These are phyloP conservation scores for Pterostichus niger DNA, from an alignment of 2,888 invertebrate species.

Conservation along the genomic window DNA sequence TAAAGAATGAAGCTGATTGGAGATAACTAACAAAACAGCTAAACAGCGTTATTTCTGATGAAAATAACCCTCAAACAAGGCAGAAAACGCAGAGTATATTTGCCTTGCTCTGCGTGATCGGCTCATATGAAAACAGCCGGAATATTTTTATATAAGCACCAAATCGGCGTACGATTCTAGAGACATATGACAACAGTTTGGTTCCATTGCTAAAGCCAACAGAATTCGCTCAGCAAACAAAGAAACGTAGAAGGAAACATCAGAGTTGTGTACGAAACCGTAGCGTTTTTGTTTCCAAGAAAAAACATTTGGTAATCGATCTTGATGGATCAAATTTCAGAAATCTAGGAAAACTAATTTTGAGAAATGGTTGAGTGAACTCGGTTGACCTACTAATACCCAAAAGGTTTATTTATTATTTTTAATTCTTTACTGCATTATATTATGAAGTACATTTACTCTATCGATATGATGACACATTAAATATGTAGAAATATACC, in stretches of 20 bases:
- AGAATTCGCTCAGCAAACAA: conserved; percentile 26
- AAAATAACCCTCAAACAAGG: conserved; percentile 7
- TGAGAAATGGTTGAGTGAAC: conserved; percentile 4
- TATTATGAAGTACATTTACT: too few relatives aligned
- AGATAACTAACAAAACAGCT: conserved; percentile 25
- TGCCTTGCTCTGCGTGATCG: conserved; percentile 24
- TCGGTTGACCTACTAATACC: too few relatives aligned
- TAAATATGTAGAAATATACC: too few relatives aligned
- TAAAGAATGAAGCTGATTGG: conserved; percentile 23
- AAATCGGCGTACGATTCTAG: conserved; percentile 8
- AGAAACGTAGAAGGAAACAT: conserved; percentile 3
- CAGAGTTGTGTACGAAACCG: conserved; percentile 37
- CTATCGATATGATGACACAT: too few relatives aligned
- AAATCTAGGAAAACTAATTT: conserved; percentile 27
- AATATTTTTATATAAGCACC: conserved; percentile 42
- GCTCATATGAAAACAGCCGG: conserved; percentile 8
- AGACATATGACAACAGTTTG: conserved; percentile 42
- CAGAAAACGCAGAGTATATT: conserved; percentile 9
- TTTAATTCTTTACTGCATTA: too few relatives aligned
- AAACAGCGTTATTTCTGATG: conserved; percentile 18
- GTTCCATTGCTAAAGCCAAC: conserved; percentile 48
- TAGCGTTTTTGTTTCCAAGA: conserved; percentile 27
- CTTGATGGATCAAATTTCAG: conserved; percentile 35
- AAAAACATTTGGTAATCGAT: conserved; percentile 41
- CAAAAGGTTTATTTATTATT: too few relatives aligned